Base-by-base conservation (phyloP, 2,797 vertebrate genomes). In the Xerus rutilus region DNA sequence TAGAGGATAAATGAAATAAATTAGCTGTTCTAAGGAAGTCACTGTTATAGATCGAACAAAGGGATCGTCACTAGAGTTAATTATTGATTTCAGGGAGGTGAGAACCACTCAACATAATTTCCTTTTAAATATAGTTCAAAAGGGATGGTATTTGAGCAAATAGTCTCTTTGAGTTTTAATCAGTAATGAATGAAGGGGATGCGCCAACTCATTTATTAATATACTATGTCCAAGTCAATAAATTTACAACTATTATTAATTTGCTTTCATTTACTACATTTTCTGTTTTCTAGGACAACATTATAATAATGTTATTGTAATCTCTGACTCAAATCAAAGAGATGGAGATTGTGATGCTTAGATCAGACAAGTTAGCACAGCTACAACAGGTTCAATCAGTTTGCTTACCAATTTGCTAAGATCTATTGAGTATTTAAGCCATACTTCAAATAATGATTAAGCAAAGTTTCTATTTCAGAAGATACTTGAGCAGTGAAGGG, bases 141-240 rank as follows among this genome's bases (percentile, higher is more conserved):
- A 4, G 45, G 43, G 47, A 65, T 30, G 20, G 7, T 45, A 39
- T 39, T 94, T 92, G 47, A n/a, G 10, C 20, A 72, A 85, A 43
- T 47, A 74, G 39, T 30, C 28, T 43, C 21, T 49, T 47, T 93
- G n/a, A 67, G 84, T 91, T 96, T 92, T 93, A 89, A 69, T 21
- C 28, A 79, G 5, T 21, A 72, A 59, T 54, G 30, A 86, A 62
- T 20, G 28, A 81, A 91, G 15, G 35, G 5, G 47, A 45, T 57
- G 21, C 30, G 13, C n/a, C 59, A 39, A 59, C 39, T 87, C 15
- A 92, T 83, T 62, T 2, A 12, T 67, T 59, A 86, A 67, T 32
- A 57, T 69, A 62, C 30, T 32, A 0, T 6, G 45, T 52, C 5
- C 9, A 3, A 64, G 7, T 67, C 8, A 45, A 67, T 67, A 86